A percentile compares a stretch with the other conserved stretches of the same genome.
These are phyloP conservation scores for Falcunculus frontatus DNA, from an alignment of 2,113 vertebrate genomes.

Conservation along the genomic window DNA sequence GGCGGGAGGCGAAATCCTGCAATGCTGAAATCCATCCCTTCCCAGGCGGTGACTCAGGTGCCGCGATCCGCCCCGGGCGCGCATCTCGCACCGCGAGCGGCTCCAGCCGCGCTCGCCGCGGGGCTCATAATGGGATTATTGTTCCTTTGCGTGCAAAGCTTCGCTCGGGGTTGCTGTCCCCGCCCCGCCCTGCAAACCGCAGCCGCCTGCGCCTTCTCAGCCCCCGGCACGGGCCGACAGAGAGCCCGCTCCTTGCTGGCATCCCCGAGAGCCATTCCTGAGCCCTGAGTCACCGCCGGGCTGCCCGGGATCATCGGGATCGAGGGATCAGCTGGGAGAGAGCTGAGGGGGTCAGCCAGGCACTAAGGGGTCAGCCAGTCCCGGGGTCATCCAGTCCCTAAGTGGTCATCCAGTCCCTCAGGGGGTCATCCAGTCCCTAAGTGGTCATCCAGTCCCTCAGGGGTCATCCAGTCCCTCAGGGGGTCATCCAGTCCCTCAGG, in stretches of 20 bases:
- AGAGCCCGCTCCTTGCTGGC: constrained; percentile 38
- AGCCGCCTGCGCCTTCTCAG: constrained; percentile 70
- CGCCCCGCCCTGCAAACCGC: constrained; percentile 84
- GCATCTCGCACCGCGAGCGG: not conserved
- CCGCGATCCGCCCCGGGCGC: not conserved
- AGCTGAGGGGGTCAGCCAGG: rapidly evolving
- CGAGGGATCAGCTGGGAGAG: rapidly evolving
- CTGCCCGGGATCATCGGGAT: rapidly evolving
- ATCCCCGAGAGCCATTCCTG: constrained; percentile 58
- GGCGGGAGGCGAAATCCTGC: not conserved
- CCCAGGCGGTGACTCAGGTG: constrained; percentile 54
- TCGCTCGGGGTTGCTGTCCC: constrained; percentile 69
- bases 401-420: too few species aligned
- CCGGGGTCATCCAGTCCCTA: rapidly evolving
- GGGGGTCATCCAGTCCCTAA: not conserved
- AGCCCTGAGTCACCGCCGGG: not conserved
- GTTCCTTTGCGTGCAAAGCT: constrained; percentile 92
- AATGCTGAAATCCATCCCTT: not conserved
- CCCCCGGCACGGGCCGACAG: constrained; percentile 68
- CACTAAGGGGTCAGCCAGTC: rapidly evolving
- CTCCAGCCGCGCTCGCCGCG: not conserved
- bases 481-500: not conserved
- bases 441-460: rapidly evolving
- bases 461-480: too few species aligned
- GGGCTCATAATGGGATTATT: constrained; percentile 88